Evolutionary conservation across 1,140 invertebrate species (phyloP), one percentile per base, ranked within the genome.

Genomic region (Camponotus floridanus): DNA sequence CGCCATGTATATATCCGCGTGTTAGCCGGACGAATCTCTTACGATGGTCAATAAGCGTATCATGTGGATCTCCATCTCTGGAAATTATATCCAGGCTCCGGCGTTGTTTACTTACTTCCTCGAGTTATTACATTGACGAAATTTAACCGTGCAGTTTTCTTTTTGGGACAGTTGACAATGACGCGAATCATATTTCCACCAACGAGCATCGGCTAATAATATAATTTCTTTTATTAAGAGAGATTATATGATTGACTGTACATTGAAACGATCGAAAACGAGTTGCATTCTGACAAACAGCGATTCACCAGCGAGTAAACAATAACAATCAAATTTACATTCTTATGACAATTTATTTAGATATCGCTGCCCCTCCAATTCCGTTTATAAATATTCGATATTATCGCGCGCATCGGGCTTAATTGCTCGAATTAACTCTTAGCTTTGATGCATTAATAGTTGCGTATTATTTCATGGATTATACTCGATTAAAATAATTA

Each of bases 31-130:
- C 61, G 48, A 62, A 59, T 89, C 59, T 87, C 85, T 70, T 79
- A 33, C 62, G 18, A 39, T 55, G 88, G 85, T 81, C 88, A 89
- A 87, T 89, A 89, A 79, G 80, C 76, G 51, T 83, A 83, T 83
- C 55, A 73, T 76, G 9, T 48, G 68, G 76, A 57, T 79, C 76
- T 87, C 86, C 88, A 89, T 90, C 78, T 87, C 85, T 65, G 61
- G 42, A 71, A 87, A 87, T 87, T 81, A 87, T 85, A 79, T 87
- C 45, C n/a, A 13, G 65, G 45, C 55, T 85, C 18, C 76, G 64
- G 70, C 42, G 45, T 65, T 76, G 68, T 79, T 76, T 64, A 36
- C 59, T 80, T 89, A 70, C 68, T 70, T 87, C 51, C 65, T 64
- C 39, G 48, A 61, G 74, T 70, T 85, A 83, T 68, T 76, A 67